Base-by-base conservation (phyloP, 2,888 invertebrate species). In the Mythimna lalbum region DNA sequence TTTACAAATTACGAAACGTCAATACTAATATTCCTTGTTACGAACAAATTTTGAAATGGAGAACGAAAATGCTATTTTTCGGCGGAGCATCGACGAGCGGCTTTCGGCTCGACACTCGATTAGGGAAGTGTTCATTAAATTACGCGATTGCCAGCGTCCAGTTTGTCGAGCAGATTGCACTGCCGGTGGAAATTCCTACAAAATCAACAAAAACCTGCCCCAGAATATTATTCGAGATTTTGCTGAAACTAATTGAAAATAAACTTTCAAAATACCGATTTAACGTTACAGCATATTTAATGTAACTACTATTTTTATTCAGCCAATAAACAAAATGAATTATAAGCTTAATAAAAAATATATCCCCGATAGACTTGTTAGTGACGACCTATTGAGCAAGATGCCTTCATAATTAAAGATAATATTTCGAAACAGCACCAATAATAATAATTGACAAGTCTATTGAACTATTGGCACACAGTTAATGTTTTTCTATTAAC, bases 121-220 rank as follows among this genome's bases (percentile, higher is more conserved):
- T 94, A 93, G 90, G 88, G 90, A 92, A 92, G 93, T 93, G 93
- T 94, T 94, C 91, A 95, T 95, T 92, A 90, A 93, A 93, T 95
- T 93, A 95, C 91, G 73, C 89, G 93, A 94, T 94, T 94, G 93
- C 93, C 89, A 86, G 85, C 88, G 91, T 89, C 90, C 89, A 91
- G 93, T 93, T 93, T 91, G 91, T 90, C 86, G 89, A 90, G 89
- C 90, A 90, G 90, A 93, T 94, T 94, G 92, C 91, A 90, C 90
- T 89, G 88, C 85, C 88, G 88, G 86, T 88, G 82, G 83, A 81
- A 89, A 90, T 91, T 90, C 83, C 88, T 79, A 79, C 86, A 80
- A 88, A 90, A 87, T 90, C 91, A 90, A 90, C 89, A 86, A 89
- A 91, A 89, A 81, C 57, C 82, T 69, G 69, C 79, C 68, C 78